phyloP scores from a whole-genome alignment of 2,888 invertebrate genomes.

The Polietes domitor region DNA sequence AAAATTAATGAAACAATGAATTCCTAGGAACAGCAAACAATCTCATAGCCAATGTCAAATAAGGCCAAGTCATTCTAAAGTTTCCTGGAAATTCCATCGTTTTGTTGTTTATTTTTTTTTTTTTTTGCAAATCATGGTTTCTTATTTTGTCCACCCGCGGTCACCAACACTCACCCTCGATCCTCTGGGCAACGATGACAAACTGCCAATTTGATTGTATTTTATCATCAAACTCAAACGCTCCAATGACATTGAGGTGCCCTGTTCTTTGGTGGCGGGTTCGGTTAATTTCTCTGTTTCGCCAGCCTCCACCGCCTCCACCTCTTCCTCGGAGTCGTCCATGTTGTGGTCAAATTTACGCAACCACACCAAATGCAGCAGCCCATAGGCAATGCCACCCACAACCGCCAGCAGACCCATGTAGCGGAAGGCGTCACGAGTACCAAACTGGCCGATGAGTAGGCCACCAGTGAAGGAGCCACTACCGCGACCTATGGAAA shows the following conservation, averaged over 20 bases:
- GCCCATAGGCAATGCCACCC: slow-evolving; percentile 86
- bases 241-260: slow-evolving; percentile 87
- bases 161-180: slow-evolving; percentile 82
- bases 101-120: too few relatives aligned
- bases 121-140: slow-evolving; percentile 20
- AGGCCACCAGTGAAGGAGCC: slow-evolving; percentile 91
- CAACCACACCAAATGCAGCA: slow-evolving; percentile 88
- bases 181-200: slow-evolving; percentile 86
- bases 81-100: slow-evolving; percentile 69
- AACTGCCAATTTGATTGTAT: slow-evolving; percentile 88
- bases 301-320: slow-evolving; percentile 81
- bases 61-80: slow-evolving; percentile 26
- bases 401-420: slow-evolving; percentile 89
- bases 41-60: not conserved
- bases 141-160: not conserved
- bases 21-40: not conserved
- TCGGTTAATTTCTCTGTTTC: slow-evolving; percentile 86
- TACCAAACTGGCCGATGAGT: slow-evolving; percentile 88
- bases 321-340: slow-evolving; percentile 80
- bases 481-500: slow-evolving; percentile 86
- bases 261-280: slow-evolving; percentile 85
- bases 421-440: slow-evolving; percentile 88
- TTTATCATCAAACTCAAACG: slow-evolving; percentile 88
- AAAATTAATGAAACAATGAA: slow-evolving; percentile 41
- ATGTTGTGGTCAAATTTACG: slow-evolving; percentile 83